Conservation (phyloP, 2,113 vertebrate genomes). For the Numida meleagris region DNA sequence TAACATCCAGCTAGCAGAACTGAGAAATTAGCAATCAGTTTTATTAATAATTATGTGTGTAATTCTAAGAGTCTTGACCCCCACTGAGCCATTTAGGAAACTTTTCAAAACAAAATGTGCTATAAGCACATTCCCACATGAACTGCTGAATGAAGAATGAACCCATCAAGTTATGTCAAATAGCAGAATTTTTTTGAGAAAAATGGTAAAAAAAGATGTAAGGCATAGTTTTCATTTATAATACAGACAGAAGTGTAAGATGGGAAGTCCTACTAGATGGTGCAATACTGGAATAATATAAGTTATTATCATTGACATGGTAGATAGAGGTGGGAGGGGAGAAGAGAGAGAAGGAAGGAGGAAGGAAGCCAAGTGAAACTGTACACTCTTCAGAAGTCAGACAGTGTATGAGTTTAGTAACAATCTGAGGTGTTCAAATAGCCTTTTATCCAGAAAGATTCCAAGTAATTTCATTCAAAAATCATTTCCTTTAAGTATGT, state of each 20-base stretch:
- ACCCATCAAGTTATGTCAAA: background rate
- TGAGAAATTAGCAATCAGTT: conserved; percentile 49
- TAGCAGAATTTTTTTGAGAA: background rate
- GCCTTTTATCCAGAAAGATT: background rate
- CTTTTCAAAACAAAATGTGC: conserved; percentile 15
- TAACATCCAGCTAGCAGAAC: background rate
- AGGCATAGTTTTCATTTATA: background rate
- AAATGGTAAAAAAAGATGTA: background rate
- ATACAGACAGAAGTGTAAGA: background rate
- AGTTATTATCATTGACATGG: background rate
- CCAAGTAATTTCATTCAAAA: background rate
- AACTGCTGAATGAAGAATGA: background rate
- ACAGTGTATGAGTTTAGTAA: background rate
- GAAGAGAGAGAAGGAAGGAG: background rate
- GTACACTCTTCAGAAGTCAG: background rate
- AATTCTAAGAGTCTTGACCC: conserved; percentile 1
- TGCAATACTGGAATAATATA: background rate
- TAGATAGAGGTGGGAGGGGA: background rate
- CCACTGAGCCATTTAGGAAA: conserved; percentile 46
- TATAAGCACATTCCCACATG: background rate
- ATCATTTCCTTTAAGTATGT: background rate
- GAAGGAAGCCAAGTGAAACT: background rate
- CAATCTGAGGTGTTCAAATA: background rate
- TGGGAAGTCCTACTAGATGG: background rate
- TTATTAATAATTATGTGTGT: conserved; percentile 51